These are phyloP conservation scores for Chinchilla lanigera DNA, from an alignment of 2,113 vertebrate genomes.

Conservation along the genomic window DNA sequence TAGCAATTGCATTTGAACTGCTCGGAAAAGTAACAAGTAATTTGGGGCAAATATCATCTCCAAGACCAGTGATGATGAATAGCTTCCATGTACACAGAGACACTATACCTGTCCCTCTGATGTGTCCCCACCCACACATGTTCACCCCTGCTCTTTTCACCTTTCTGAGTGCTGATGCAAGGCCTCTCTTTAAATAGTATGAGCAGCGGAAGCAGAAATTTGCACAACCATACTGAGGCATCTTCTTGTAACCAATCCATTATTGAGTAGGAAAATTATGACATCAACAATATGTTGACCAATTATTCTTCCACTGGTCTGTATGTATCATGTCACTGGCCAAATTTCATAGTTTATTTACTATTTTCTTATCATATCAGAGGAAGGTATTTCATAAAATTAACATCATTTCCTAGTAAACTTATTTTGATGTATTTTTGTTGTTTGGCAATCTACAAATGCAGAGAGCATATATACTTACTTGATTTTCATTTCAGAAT, in stretches of 20 bases:
- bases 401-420: constrained; percentile 39
- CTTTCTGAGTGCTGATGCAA: constrained; percentile 52
- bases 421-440: neutral
- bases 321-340: neutral
- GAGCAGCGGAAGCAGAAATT: constrained; percentile 52
- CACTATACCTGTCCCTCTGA: neutral
- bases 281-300: constrained; percentile 27
- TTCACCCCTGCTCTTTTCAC: neutral
- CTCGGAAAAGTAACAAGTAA: constrained; percentile 31
- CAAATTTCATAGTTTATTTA: neutral
- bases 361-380: neutral
- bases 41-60: neutral
- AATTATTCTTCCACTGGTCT: constrained; percentile 43
- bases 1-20: constrained; percentile 12
- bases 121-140: neutral
- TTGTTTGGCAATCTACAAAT: neutral
- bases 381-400: neutral
- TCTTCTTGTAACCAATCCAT: constrained; percentile 37
- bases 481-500: neutral
- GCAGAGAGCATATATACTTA: neutral
- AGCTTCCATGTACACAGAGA: neutral
- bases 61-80: neutral
- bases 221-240: constrained; percentile 4
- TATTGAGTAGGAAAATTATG: constrained; percentile 44
- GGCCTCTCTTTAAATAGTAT: constrained; percentile 23